These are phyloP conservation scores for Oxytorus armatus DNA, from an alignment of 2,888 invertebrate species.

Conservation along the genomic window DNA sequence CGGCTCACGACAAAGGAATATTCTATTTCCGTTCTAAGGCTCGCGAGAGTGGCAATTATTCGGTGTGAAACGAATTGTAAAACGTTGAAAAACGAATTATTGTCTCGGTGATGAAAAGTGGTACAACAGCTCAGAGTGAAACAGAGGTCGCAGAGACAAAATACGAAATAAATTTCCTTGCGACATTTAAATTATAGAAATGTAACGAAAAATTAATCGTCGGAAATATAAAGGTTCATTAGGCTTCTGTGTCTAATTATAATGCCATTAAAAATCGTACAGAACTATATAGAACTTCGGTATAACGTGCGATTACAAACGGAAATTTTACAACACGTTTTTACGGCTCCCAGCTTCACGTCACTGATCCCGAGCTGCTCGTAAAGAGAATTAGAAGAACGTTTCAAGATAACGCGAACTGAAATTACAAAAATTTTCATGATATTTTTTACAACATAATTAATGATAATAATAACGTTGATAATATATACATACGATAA, in stretches of 20 bases:
- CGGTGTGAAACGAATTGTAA: background rate
- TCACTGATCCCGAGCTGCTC: constrained; percentile 17
- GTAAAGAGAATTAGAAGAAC: background rate
- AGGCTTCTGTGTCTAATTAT: constrained; percentile 34
- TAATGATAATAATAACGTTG: constrained; percentile 20
- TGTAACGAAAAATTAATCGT: constrained; percentile 29
- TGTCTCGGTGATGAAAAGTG: background rate
- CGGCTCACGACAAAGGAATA: no score
- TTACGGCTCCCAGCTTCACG: constrained; percentile 25
- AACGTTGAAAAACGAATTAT: background rate
- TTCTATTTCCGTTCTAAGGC: no score
- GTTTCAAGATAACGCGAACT: constrained; percentile 1
- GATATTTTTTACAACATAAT: no score
- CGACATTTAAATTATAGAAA: constrained; percentile 23
- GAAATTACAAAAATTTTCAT: no score
- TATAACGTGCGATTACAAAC: background rate
- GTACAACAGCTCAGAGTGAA: background rate
- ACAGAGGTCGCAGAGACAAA: background rate
- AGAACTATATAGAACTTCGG: background rate
- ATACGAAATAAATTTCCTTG: constrained; percentile 15
- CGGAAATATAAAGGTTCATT: constrained; percentile 41
- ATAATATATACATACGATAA: background rate
- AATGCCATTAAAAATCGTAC: constrained; percentile 6
- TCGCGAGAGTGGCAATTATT: no score
- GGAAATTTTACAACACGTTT: constrained; percentile 5